Evolutionary conservation across 37 sponge, comb jelly and placozoan species (phyloP).

Genomic region (Haliclona indistincta): DNA sequence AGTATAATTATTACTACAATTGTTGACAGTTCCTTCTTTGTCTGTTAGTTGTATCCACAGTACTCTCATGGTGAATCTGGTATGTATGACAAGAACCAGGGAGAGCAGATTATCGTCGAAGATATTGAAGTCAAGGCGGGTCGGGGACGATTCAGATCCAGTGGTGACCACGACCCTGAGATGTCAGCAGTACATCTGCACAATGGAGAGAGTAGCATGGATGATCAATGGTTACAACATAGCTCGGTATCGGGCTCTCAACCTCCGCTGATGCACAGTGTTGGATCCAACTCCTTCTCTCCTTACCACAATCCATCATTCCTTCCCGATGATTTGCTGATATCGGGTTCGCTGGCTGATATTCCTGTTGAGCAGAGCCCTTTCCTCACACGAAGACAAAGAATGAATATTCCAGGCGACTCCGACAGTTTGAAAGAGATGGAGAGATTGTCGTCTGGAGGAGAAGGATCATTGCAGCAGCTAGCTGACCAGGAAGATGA

Average conservation of each 20-base stretch:
- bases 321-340: constrained; percentile 23
- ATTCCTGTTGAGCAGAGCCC: constrained; percentile 23
- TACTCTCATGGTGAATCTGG: constrained; percentile 42
- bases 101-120: background rate
- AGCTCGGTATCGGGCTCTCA: no score
- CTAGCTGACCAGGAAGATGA: background rate
- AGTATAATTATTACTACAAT: background rate
- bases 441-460: no score
- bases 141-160: background rate
- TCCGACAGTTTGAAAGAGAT: background rate
- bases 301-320: background rate
- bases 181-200: background rate
- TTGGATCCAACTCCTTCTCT: constrained; percentile 8
- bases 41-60: constrained; percentile 35
- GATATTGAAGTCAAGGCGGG: background rate
- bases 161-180: constrained; percentile 6
- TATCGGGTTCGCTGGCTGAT: constrained; percentile 20
- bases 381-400: background rate
- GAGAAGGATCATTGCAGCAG: no score
- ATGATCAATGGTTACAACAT: no score
- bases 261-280: background rate
- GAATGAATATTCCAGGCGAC: background rate
- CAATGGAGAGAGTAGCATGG: background rate
- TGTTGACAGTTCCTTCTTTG: background rate
- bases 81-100: background rate